Evolutionary conservation across 2,113 vertebrate genomes (phyloP), one percentile per base, ranked within the genome.

Genomic region (Sceloporus tristichus): DNA sequence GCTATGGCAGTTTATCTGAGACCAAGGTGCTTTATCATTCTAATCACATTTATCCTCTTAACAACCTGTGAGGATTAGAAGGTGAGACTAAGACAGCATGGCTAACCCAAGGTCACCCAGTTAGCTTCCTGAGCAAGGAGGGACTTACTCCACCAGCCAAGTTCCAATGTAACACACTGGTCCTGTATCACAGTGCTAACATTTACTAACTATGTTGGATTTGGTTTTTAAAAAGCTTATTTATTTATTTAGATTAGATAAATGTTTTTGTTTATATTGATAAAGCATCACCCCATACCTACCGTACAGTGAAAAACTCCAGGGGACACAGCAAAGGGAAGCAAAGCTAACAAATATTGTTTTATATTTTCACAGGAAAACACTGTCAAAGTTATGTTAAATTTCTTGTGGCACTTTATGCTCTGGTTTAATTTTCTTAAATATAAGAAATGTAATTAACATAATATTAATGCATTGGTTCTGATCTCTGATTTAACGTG

Each of bases 51-150:
- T 74, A 40, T 81, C 78, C 53, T 29, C 53, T 74, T 81, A 81
- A 80, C 48, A 71, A 62, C 68, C 78, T 87, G 48, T 59, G 34
- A 29, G 34, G 68, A 82, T 14, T 29, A 13, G 40, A 80, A 80
- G 68, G 66, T 87, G 78, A 73, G 68, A 56, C 14, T 71, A 54
- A 70, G 18, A 4, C 54, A 74, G 8, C 54, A 34, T 80, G 79
- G 10, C 66, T 21, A 87, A 42, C 68, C 76, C 68, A 87, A 87
- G 77, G 73, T 80, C 77, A 87, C 71, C 85, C 25, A 56, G 13
- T 27, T 71, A 56, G 40, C 42, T 56, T 59, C 8, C 6, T 19
- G 75, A 54, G 18, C 16, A n/a, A 79, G 8, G 21, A 70, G 42
- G 76, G 29, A 79, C 29, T 79, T 79, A 53, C 9, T 53, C n/a